A percentile compares a stretch with the other conserved stretches of the same genome.
These are phyloP conservation scores for Chaitophorus viminalis DNA, from an alignment of 2,888 invertebrate species.

Conservation along the genomic window DNA sequence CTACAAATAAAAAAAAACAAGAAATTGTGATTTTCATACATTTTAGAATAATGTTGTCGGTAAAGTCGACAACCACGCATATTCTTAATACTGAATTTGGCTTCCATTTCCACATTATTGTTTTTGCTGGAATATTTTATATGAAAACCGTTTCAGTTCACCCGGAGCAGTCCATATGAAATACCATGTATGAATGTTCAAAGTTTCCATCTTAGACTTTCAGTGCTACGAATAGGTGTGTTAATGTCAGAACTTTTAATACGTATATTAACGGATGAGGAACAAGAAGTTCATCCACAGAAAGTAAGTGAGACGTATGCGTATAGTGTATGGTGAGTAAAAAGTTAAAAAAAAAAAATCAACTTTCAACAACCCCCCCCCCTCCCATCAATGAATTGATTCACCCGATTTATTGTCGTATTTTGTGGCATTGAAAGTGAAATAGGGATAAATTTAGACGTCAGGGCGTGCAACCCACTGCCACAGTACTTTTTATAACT, in stretches of 20 bases:
- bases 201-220: no score
- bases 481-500: background rate
- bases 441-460: slow-evolving; percentile 1
- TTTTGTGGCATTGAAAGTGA: background rate
- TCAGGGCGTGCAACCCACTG: background rate
- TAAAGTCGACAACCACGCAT: no score
- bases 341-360: background rate
- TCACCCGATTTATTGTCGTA: background rate
- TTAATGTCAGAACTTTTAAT: background rate
- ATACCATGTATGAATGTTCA: no score
- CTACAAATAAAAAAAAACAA: no score
- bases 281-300: background rate
- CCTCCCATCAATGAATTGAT: slow-evolving; percentile 18
- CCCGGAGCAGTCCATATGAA: no score
- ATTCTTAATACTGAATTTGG: no score
- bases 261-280: background rate
- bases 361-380: background rate
- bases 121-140: no score
- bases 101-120: no score
- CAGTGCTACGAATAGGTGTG: no score
- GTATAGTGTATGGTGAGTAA: background rate
- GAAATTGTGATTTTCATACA: no score
- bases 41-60: no score
- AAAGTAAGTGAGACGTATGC: background rate
- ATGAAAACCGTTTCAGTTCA: no score